These are phyloP conservation scores for Propithecus coquereli DNA, from an alignment of 2,113 vertebrate species.

Conservation along the genomic window DNA sequence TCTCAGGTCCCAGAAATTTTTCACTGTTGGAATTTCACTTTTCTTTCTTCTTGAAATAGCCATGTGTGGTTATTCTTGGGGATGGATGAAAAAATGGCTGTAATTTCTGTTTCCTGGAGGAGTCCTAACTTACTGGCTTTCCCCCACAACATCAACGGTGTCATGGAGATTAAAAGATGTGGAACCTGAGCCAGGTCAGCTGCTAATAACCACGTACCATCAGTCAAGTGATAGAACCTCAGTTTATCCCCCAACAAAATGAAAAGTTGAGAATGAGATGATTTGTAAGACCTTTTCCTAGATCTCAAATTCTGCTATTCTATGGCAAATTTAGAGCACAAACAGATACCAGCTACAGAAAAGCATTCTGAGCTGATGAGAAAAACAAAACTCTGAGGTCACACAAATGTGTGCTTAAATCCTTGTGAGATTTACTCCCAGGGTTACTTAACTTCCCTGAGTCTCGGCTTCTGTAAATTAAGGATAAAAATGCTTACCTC, in stretches of 20 bases:
- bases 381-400: neutral
- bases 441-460: neutral
- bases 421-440: neutral
- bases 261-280: neutral
- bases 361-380: neutral
- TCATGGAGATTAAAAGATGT: neutral
- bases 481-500: neutral
- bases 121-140: neutral
- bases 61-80: neutral
- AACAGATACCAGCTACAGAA: neutral
- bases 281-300: neutral
- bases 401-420: neutral
- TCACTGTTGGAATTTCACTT: neutral
- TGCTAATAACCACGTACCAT: neutral
- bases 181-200: neutral
- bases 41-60: constrained; percentile 15
- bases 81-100: neutral
- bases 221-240: neutral
- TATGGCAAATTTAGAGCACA: neutral
- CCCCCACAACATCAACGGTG: neutral
- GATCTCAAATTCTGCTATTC: neutral
- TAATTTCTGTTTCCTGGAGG: neutral
- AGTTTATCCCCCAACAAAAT: neutral
- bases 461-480: neutral
- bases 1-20: neutral